These are phyloP conservation scores for Zootermopsis nevadensis DNA, from an alignment of 2,888 invertebrate species.

Conservation along the genomic window DNA sequence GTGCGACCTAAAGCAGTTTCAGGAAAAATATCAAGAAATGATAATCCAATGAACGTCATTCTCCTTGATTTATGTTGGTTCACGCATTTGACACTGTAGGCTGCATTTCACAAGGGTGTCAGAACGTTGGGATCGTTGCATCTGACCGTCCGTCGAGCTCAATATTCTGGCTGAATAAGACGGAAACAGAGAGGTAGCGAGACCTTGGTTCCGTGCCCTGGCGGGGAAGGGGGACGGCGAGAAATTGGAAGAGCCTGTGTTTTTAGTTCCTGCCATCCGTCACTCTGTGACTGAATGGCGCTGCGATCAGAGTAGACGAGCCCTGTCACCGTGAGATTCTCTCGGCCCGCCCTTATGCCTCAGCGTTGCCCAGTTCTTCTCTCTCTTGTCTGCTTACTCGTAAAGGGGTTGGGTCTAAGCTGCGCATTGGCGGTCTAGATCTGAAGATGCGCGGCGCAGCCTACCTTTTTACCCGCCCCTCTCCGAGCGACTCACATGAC, in stretches of 20 bases:
- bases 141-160: slow-evolving; percentile 12
- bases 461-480: slow-evolving; percentile 33
- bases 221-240: not conserved
- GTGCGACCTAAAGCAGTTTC: not conserved
- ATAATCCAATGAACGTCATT: slow-evolving; percentile 42
- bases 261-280: slow-evolving; percentile 47
- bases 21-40: not conserved
- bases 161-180: not conserved
- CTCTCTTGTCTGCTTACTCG: slow-evolving; percentile 40
- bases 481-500: not conserved
- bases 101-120: slow-evolving; percentile 33
- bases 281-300: slow-evolving; percentile 47
- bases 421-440: slow-evolving; percentile 45
- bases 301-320: slow-evolving; percentile 42
- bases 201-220: not conserved
- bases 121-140: slow-evolving; percentile 4
- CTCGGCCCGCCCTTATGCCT: slow-evolving; percentile 56
- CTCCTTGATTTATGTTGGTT: slow-evolving; percentile 36
- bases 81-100: slow-evolving; percentile 39
- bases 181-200: not conserved
- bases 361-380: slow-evolving; percentile 33
- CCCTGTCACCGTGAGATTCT: not conserved
- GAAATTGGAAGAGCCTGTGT: slow-evolving; percentile 41
- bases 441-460: slow-evolving; percentile 46
- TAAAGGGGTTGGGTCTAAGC: slow-evolving; percentile 44